These are phyloP conservation scores for Mus caroli DNA, from an alignment of 2,797 vertebrate genomes.

Conservation along the genomic window DNA sequence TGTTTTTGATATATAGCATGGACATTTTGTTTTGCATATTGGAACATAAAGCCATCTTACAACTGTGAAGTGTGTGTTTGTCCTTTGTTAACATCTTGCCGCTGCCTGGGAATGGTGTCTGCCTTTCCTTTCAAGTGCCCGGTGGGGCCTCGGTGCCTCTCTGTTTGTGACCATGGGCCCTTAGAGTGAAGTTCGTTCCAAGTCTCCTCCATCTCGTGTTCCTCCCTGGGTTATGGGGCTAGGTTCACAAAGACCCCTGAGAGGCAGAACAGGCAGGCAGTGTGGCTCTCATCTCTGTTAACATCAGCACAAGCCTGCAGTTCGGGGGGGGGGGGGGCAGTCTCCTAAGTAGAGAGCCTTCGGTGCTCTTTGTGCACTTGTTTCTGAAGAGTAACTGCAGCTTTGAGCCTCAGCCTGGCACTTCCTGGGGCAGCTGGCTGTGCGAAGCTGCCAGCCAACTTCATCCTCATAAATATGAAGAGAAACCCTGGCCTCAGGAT, in stretches of 20 bases:
- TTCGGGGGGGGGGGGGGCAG: not conserved
- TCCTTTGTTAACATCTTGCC: constrained; percentile 84
- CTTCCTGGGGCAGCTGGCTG: not conserved
- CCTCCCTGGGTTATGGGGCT: not conserved
- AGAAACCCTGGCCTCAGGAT: not conserved
- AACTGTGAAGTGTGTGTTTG: constrained; percentile 86
- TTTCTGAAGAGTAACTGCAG: constrained; percentile 1
- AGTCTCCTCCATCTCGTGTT: not conserved
- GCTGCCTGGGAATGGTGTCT: constrained; percentile 57
- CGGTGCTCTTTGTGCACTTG: not conserved
- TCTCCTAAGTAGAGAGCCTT: constrained; percentile 10
- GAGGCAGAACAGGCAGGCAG: not conserved
- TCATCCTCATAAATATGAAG: not conserved
- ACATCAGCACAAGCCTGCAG: not conserved
- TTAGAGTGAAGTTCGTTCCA: not conserved
- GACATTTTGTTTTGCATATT: constrained; percentile 89
- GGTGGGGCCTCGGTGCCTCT: not conserved
- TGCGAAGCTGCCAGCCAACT: not conserved
- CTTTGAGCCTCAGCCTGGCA: not conserved
- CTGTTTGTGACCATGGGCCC: not conserved
- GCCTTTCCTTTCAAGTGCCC: not conserved
- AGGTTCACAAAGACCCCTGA: not conserved
- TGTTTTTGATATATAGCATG: constrained; percentile 90
- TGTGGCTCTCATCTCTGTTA: not conserved
- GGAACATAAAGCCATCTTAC: constrained; percentile 90